A percentile compares a stretch with the other conserved stretches of the same genome.
phyloP scores from a whole-genome alignment of 2,113 vertebrate species.

The Coreoperca whiteheadi region DNA sequence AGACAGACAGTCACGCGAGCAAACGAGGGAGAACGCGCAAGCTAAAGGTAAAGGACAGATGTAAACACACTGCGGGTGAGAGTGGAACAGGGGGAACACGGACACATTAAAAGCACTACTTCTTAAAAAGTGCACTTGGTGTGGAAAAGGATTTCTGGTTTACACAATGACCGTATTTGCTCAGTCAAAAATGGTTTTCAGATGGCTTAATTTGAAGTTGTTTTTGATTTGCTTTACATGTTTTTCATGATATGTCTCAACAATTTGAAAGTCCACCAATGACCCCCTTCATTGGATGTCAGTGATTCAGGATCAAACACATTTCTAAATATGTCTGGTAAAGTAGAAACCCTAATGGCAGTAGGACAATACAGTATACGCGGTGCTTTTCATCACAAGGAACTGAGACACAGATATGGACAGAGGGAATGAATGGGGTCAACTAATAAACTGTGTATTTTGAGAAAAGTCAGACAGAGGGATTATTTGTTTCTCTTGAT shows the following conservation, averaged over 20 bases:
- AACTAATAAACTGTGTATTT: background rate
- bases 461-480: background rate
- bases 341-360: background rate
- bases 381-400: background rate
- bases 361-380: background rate
- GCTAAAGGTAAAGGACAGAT: background rate
- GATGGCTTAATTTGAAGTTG: background rate
- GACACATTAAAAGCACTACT: background rate
- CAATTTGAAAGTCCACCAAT: background rate
- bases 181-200: background rate
- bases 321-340: background rate
- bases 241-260: background rate
- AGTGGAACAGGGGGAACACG: background rate
- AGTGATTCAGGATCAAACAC: background rate
- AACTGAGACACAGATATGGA: background rate
- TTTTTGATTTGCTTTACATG: background rate
- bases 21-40: background rate
- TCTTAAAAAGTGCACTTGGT: background rate
- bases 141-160: background rate
- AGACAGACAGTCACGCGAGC: background rate
- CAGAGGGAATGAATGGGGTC: background rate
- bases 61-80: background rate
- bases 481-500: background rate
- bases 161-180: background rate
- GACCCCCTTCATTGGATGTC: background rate